These are phyloP conservation scores for Bombus difficillimus DNA, from an alignment of 1,140 invertebrate species.

Conservation along the genomic window DNA sequence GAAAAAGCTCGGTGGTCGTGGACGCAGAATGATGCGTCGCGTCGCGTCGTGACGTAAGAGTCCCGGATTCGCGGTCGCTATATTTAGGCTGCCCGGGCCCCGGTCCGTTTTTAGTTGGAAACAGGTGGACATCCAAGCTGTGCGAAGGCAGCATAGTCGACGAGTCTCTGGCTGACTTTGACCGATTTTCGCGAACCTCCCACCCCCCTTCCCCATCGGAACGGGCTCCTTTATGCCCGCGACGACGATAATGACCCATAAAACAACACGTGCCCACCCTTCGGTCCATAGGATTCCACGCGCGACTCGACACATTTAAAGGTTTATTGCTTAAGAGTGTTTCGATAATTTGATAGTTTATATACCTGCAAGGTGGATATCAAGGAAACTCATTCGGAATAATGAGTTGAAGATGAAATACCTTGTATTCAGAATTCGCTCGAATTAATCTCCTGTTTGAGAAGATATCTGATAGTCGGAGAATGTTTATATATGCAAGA, in stretches of 20 bases:
- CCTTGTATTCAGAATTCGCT: background rate
- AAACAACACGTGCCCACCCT: background rate
- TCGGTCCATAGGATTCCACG: background rate
- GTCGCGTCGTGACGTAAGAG: constrained; percentile 66
- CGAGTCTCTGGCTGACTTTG: constrained; percentile 77
- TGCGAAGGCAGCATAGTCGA: constrained; percentile 64
- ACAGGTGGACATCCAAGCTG: constrained; percentile 78
- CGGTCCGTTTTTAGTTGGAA: constrained; percentile 80
- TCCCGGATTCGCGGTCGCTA: constrained; percentile 78
- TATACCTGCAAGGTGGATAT: background rate
- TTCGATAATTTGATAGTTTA: background rate
- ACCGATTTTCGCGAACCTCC: constrained; percentile 77
- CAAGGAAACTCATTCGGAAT: background rate
- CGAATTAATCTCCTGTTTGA: background rate
- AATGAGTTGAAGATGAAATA: background rate
- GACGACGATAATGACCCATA: constrained; percentile 60
- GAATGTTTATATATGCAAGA: background rate
- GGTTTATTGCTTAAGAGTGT: background rate
- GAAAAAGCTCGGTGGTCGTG: constrained; percentile 47
- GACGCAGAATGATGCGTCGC: constrained; percentile 52
- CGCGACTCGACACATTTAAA: background rate
- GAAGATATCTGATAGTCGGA: background rate
- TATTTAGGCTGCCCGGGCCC: constrained; percentile 79
- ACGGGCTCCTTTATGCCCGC: constrained; percentile 41
- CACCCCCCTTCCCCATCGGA: background rate